phyloP scores from a whole-genome alignment of 1,140 invertebrate genomes.

The Potamilus streckersoni region DNA sequence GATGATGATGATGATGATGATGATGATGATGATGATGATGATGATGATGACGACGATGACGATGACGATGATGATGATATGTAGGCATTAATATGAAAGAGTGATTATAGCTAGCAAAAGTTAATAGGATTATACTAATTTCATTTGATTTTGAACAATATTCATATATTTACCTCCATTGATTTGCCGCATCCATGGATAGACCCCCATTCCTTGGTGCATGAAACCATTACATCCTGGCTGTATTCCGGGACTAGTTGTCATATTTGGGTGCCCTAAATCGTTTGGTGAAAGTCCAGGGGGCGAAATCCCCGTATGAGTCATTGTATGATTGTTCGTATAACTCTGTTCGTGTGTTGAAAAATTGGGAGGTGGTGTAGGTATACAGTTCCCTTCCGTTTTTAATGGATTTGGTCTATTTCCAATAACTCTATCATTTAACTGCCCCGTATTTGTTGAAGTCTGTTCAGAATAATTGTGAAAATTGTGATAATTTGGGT shows the following conservation, averaged over 20 bases:
- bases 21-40: no score
- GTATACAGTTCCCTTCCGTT: constrained; percentile 28
- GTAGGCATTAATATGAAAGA: no score
- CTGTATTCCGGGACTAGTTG: constrained; percentile 10
- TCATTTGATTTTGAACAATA: no score
- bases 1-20: no score
- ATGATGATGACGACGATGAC: no score
- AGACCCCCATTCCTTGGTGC: constrained; percentile 7
- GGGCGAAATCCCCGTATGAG: constrained; percentile 24
- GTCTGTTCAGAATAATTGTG: constrained; percentile 20
- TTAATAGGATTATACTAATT: no score
- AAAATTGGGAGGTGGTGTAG: constrained; percentile 31
- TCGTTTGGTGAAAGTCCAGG: constrained; percentile 29
- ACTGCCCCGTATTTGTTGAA: constrained; percentile 23
- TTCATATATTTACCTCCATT: no score
- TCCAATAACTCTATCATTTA: not conserved
- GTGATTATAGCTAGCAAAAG: no score
- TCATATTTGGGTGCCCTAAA: constrained; percentile 27
- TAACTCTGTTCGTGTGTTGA: constrained; percentile 31
- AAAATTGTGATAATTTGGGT: constrained; percentile 25
- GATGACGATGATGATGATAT: no score
- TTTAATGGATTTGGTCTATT: constrained; percentile 17
- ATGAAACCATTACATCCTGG: constrained; percentile 27
- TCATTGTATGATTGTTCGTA: constrained; percentile 23
- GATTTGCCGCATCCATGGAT: constrained; percentile 32